Percentiles rank a stretch among this genome's conserved stretches.
Conservation (phyloP, 2,797 vertebrate genomes). For the Platalea minor region DNA sequence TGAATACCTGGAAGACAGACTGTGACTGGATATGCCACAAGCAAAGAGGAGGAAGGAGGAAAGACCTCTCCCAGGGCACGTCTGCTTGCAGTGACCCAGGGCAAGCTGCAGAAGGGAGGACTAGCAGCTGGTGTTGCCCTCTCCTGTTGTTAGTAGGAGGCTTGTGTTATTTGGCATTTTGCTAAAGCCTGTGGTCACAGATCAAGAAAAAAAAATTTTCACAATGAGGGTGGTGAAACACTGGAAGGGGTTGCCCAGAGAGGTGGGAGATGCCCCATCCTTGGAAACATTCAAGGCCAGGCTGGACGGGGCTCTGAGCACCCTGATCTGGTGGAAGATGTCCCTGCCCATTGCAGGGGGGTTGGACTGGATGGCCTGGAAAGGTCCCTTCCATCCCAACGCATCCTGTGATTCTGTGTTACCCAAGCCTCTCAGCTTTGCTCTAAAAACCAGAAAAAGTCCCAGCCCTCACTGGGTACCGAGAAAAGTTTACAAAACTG, state of each 20-base stretch:
- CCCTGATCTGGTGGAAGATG: too few species aligned
- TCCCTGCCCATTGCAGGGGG: too few species aligned
- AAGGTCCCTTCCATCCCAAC: too few species aligned
- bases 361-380: too few species aligned
- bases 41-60: not conserved
- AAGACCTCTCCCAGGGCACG: not conserved
- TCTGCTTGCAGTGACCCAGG: fast-evolving
- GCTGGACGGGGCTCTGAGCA: too few species aligned
- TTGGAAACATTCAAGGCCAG: too few species aligned
- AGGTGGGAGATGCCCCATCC: too few species aligned
- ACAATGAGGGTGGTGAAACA: too few species aligned
- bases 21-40: not conserved
- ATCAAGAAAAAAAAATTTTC: not conserved
- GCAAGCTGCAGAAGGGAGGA: not conserved
- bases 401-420: not conserved
- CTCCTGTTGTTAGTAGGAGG: not conserved
- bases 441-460: not conserved
- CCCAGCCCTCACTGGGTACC: not conserved
- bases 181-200: not conserved
- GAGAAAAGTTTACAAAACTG: not conserved
- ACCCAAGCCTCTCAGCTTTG: not conserved
- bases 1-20: not conserved
- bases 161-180: not conserved
- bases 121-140: fast-evolving
- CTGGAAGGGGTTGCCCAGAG: too few species aligned